phyloP scores from a whole-genome alignment of 2,797 vertebrate genomes.

The Peromyscus melanophrys region DNA sequence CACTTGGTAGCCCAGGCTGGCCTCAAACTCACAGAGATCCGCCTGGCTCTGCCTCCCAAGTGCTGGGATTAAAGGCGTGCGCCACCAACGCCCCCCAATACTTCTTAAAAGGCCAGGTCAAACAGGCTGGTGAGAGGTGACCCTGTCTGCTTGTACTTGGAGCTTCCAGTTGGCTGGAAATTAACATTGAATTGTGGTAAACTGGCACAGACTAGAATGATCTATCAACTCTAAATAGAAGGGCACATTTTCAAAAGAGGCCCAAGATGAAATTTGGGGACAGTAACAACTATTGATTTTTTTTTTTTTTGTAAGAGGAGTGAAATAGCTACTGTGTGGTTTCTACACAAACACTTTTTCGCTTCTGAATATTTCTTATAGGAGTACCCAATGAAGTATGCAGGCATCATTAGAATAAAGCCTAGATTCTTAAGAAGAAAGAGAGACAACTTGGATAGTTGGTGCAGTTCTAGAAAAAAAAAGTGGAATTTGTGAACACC shows the following conservation, averaged over 20 bases:
- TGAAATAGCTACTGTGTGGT: constrained; percentile 74
- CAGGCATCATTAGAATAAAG: constrained; percentile 59
- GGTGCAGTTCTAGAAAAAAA: constrained; percentile 42
- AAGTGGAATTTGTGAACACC: constrained; percentile 25
- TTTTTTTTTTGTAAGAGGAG: neutral
- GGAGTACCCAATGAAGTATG: constrained; percentile 64
- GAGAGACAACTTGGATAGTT: constrained; percentile 49
- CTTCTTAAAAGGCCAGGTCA: constrained; percentile 55
- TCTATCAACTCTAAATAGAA: constrained; percentile 59
- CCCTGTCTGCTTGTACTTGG: neutral
- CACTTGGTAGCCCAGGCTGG: too few relatives aligned
- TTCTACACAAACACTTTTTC: constrained; percentile 61
- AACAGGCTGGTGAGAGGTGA: neutral
- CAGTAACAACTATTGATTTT: constrained; percentile 71
- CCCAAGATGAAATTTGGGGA: constrained; percentile 74
- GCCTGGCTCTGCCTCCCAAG: too few relatives aligned
- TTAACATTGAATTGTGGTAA: constrained; percentile 68
- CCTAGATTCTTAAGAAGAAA: constrained; percentile 49
- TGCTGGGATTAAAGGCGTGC: too few relatives aligned
- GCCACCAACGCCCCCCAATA: too few relatives aligned
- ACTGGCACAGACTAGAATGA: constrained; percentile 41
- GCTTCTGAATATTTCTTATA: constrained; percentile 59
- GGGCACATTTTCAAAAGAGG: constrained; percentile 70
- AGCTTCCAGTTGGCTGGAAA: constrained; percentile 56
- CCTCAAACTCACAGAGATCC: too few relatives aligned